These are phyloP conservation scores for Recurvirostra avosetta DNA, from an alignment of 2,113 vertebrate genomes.

Conservation along the genomic window DNA sequence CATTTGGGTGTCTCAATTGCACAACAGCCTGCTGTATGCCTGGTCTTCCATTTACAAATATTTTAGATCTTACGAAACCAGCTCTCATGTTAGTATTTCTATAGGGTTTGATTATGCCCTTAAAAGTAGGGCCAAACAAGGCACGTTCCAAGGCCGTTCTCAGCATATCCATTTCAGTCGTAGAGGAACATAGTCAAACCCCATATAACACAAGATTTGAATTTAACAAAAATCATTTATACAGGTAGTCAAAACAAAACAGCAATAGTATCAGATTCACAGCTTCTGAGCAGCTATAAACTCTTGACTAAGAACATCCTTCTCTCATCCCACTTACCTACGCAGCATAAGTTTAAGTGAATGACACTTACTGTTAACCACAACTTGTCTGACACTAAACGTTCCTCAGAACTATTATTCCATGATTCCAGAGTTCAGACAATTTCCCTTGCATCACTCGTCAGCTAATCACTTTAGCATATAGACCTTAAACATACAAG, in stretches of 20 bases:
- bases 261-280: neutral
- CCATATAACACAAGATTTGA: neutral
- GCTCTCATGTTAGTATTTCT: neutral
- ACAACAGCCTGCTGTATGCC: neutral
- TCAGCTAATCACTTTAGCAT: neutral
- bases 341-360: neutral
- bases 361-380: neutral
- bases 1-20: neutral
- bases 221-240: neutral
- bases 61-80: neutral
- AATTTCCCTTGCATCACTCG: neutral
- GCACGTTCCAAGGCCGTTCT: neutral
- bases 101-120: neutral
- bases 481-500: neutral
- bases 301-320: neutral
- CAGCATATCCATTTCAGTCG: neutral
- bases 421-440: neutral
- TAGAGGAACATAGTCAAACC: neutral
- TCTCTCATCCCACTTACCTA: neutral
- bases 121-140: neutral
- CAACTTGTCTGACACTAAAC: neutral
- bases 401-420: neutral
- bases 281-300: neutral
- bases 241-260: neutral
- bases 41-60: neutral